Evolutionary conservation across 2,888 invertebrate genomes (phyloP), one percentile per base, ranked within the genome.

Genomic region (Cheilosia variabilis): DNA sequence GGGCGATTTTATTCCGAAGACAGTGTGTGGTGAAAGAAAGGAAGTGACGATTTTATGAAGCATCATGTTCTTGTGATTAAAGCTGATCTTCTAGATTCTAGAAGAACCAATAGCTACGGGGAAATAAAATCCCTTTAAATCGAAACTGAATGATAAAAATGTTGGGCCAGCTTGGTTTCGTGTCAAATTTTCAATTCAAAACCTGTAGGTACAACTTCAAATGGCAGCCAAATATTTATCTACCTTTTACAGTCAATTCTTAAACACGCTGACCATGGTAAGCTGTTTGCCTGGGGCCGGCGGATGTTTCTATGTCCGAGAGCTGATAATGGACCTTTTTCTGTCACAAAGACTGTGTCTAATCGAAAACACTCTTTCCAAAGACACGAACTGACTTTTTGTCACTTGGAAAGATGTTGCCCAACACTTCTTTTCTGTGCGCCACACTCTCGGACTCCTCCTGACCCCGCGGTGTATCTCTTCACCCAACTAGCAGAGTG

Each of bases 361-460:
- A 3, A 1, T 47, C 27, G 0, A 31, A 55, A 41, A 57, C 24
- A 19, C 10, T 50, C 55, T 6, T n/a, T 19, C 22, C 53, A 53
- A 34, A 41, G 22, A 31, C 13, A 31, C 19, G 41, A 82, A 83
- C 66, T 57, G 55, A 63, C 41, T 73, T 73, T 83, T 69, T 79
- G 73, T 83, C 83, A 83, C 78, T 83, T 65, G 55, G 22, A 79
- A 63, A 63, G 52, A 79, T 83, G 83, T 79, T 57, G 53, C 13
- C 41, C 50, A 62, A 82, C 82, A 82, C 83, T 37, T 83, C 27
- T 6, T 27, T 27, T 6, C 68, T 52, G 31, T 27, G 41, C 34
- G 41, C 41, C n/a, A 57, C 55, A 52, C 37, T 34, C 62, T 50
- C 53, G 9, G 17, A 13, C 53, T 22, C 53, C 50, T 52, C 41